Percentiles rank a stretch among this genome's conserved stretches.
Evolutionary conservation across 2,797 vertebrate genomes (phyloP).

Genomic region (Tadarida brasiliensis): DNA sequence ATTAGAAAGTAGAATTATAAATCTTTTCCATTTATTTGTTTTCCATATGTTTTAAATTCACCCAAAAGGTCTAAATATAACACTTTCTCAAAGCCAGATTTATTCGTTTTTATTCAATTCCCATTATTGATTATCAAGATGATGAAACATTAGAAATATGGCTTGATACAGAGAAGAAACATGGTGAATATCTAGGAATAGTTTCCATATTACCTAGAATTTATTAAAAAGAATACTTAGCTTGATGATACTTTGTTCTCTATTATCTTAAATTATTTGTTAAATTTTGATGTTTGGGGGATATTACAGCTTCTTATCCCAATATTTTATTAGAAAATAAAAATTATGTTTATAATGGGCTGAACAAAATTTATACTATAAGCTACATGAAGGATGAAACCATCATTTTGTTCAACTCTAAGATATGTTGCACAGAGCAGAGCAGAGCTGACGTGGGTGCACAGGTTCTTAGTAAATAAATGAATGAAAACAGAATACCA

Average conservation of each 20-base stretch:
- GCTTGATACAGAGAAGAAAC: neutral
- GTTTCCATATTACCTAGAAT: neutral
- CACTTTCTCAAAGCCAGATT: neutral
- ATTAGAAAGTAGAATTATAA: neutral
- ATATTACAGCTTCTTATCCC: neutral
- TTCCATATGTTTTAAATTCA: slow-evolving; percentile 34
- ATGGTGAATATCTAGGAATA: neutral
- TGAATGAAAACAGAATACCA: neutral
- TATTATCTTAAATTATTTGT: neutral
- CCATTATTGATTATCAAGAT: slow-evolving; percentile 14
- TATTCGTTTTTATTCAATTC: slow-evolving; percentile 24
- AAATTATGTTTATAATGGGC: neutral
- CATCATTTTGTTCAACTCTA: neutral
- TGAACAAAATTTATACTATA: neutral
- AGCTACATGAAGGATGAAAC: neutral
- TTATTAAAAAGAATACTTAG: slow-evolving; percentile 34
- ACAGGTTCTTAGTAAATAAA: neutral
- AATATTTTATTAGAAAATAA: slow-evolving; percentile 41
- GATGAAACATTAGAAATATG: neutral
- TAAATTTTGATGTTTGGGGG: neutral
- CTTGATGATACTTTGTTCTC: neutral
- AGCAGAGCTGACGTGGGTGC: neutral
- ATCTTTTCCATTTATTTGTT: neutral
- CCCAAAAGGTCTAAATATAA: neutral
- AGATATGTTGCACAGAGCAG: neutral